A percentile compares a stretch with the other conserved stretches of the same genome.
phyloP scores from a whole-genome alignment of 2,113 vertebrate species.

The Salvelinus sp. region DNA sequence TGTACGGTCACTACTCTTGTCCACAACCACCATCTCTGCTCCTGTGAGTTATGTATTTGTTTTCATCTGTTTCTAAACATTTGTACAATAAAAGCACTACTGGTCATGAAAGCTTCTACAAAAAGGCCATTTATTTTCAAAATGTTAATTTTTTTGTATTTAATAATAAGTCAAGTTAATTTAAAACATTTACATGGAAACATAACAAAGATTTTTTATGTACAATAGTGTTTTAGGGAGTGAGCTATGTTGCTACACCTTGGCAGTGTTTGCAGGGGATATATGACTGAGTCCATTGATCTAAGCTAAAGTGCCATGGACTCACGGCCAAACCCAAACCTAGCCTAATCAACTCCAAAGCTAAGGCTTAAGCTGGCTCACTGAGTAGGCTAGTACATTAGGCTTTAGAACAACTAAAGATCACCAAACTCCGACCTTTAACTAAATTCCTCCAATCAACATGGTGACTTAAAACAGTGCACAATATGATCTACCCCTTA shows the following conservation, averaged over 20 bases:
- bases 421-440: neutral
- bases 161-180: neutral
- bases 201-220: neutral
- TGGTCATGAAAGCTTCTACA: constrained; percentile 8
- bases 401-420: neutral
- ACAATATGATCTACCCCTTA: constrained; percentile 16
- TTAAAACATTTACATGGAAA: neutral
- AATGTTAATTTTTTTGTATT: too few species aligned
- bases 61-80: neutral
- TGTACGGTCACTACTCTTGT: neutral
- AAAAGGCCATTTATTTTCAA: constrained; percentile 30
- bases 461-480: constrained; percentile 41
- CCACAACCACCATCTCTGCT: constrained; percentile 17
- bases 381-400: constrained; percentile 30
- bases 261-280: constrained; percentile 9
- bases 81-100: neutral
- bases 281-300: constrained; percentile 14
- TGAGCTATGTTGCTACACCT: neutral
- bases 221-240: constrained; percentile 4
- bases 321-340: neutral
- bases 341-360: neutral
- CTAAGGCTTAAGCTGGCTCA: neutral
- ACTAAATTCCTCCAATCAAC: constrained; percentile 5
- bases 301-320: constrained; percentile 17
- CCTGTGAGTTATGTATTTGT: neutral